phyloP scores from a whole-genome alignment of 2,797 vertebrate species.

The Neopelma chrysocephalum region DNA sequence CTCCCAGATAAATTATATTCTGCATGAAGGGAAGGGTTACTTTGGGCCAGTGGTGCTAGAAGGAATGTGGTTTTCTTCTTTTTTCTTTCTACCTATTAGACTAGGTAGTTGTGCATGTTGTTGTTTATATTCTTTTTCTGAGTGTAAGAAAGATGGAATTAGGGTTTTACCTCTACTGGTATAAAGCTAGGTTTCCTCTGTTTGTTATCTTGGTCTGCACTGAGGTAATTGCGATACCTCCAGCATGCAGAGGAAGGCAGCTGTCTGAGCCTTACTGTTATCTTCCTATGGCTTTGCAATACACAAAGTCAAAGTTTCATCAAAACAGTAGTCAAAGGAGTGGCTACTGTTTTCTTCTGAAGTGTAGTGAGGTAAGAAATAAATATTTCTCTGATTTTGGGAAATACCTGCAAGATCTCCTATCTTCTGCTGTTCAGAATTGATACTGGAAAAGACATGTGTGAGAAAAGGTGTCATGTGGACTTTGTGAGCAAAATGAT shows the following conservation, averaged over 20 bases:
- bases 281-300: neutral
- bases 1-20: neutral
- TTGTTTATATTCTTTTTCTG: neutral
- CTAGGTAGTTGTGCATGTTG: neutral
- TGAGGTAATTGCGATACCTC: neutral
- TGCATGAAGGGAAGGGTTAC: neutral
- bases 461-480: neutral
- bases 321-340: neutral
- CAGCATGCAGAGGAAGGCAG: neutral
- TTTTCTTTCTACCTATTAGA: neutral
- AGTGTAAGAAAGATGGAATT: neutral
- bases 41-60: neutral
- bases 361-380: neutral
- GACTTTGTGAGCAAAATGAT: neutral
- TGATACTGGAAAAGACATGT: neutral
- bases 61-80: neutral
- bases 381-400: neutral
- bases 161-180: neutral
- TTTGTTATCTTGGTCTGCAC: neutral
- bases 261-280: neutral
- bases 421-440: neutral
- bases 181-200: neutral
- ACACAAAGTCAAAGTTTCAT: neutral
- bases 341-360: neutral
- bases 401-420: neutral